Base-by-base conservation (phyloP, 2,888 invertebrate species). In the Anoplius nigerrimus region DNA sequence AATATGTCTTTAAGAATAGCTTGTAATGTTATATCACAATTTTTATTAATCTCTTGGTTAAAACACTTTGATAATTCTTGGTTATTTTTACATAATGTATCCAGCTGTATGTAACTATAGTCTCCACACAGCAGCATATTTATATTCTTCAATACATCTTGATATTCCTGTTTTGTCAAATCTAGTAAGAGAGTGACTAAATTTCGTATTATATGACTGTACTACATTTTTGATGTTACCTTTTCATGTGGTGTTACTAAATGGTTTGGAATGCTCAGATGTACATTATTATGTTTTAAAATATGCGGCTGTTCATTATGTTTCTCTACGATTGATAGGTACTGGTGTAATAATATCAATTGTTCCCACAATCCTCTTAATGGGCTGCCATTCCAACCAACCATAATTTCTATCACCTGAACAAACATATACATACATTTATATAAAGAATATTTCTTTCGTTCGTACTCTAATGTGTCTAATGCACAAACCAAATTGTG, bases 311-410 rank as follows among this genome's bases (percentile, higher is more conserved):
- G 74, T 48, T 64, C 62, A 21, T 67, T 72, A 60, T 76, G 79
- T 15, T 69, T 57, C 18, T 82, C 78, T 43, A 82, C 58, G n/a
- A 80, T 75, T 15, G 65, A 66, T 56, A 85, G 66, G 62, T 80
- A 84, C 15, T 76, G 65, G 43, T 79, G 27, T 22, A 85, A 69
- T 27, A 83, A 56, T n/a, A 75, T 22, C 20, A 85, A 67, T 55
- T 85, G 75, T 18, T 75, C 45, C 83, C 84, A 83, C 8, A 85
- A 54, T 21, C 76, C 72, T 45, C 56, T 58, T 43, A 85, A 61
- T 16, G 66, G 72, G 51, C 81, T 81, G 15, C 55, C 51, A n/a
- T 61, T 69, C 57, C 78, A 77, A 51, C 80, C 82, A 20, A 75
- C 74, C 21, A 76, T 67, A 27, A 83, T 54, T 71, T 84, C 74